These are phyloP conservation scores for Gyrodactylus salaris DNA, from an alignment of 1,140 invertebrate species.

Conservation along the genomic window DNA sequence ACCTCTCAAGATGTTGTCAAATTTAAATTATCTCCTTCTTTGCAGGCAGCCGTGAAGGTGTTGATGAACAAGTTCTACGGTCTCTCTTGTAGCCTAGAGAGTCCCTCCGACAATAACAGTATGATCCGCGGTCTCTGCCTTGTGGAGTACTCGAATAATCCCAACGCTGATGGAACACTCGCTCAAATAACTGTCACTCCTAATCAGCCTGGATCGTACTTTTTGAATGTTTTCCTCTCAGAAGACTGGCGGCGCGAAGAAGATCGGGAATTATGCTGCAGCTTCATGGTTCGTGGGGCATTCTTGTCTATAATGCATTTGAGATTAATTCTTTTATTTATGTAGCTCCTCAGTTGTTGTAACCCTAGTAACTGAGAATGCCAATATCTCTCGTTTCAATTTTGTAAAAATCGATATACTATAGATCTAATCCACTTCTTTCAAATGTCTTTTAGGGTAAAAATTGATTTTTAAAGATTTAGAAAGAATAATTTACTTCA, in stretches of 20 bases:
- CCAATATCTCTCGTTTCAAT: too few species aligned
- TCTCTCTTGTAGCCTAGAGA: neutral
- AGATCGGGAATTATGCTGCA: neutral
- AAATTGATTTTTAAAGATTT: neutral
- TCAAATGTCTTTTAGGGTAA: too few species aligned
- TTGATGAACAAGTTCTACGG: neutral
- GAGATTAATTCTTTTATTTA: neutral
- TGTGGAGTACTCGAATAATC: neutral
- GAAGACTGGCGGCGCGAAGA: slow-evolving; percentile 4
- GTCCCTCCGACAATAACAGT: neutral
- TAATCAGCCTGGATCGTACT: neutral
- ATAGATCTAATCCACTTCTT: too few species aligned
- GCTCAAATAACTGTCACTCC: neutral
- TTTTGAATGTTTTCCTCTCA: neutral
- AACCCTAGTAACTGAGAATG: too few species aligned
- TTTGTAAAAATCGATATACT: too few species aligned
- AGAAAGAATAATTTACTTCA: neutral
- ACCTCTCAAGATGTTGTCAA: too few species aligned
- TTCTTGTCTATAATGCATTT: neutral
- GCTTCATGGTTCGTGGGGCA: neutral
- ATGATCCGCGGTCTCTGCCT: neutral
- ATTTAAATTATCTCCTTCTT: too few species aligned
- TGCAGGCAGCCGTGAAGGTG: too few species aligned
- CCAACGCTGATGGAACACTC: neutral
- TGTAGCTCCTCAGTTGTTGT: too few species aligned